Conservation (phyloP, 1,140 invertebrate species). For the Aphaenogaster floridana region DNA sequence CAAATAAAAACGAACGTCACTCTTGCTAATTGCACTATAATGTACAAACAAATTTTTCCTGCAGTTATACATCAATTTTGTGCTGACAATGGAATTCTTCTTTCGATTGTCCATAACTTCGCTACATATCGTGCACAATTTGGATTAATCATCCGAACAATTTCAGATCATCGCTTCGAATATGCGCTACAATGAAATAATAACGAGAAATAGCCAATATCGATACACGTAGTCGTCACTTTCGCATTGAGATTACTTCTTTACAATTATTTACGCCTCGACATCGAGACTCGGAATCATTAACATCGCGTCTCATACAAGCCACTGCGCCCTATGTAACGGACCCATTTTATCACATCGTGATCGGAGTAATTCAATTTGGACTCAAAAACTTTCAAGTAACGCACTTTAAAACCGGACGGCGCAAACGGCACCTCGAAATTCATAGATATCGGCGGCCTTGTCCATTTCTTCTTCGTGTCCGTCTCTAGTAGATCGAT, state of each 20-base stretch:
- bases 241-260: slow-evolving; percentile 79
- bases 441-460: slow-evolving; percentile 99
- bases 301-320: slow-evolving; percentile 99
- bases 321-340: slow-evolving; percentile 99
- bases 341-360: slow-evolving; percentile 99
- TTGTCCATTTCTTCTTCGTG: slow-evolving; percentile 99
- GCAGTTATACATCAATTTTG: slow-evolving; percentile 3
- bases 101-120: slow-evolving; percentile 7
- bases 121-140: slow-evolving; percentile 11
- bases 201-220: slow-evolving; percentile 56
- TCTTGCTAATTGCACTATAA: neutral
- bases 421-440: slow-evolving; percentile 99
- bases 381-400: slow-evolving; percentile 99
- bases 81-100: slow-evolving; percentile 24
- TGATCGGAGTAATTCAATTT: slow-evolving; percentile 99
- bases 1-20: neutral
- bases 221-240: slow-evolving; percentile 48
- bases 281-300: slow-evolving; percentile 73
- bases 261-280: slow-evolving; percentile 74
- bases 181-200: slow-evolving; percentile 70
- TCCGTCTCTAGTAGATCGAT: slow-evolving; percentile 99
- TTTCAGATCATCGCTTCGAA: slow-evolving; percentile 54
- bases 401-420: slow-evolving; percentile 99
- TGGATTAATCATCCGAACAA: slow-evolving; percentile 35
- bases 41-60: neutral